A percentile compares a stretch with the other conserved stretches of the same genome.
These are phyloP conservation scores for Sycon ciliatum DNA, from an alignment of 37 sponge, comb jelly and placozoan genomes.

Conservation along the genomic window DNA sequence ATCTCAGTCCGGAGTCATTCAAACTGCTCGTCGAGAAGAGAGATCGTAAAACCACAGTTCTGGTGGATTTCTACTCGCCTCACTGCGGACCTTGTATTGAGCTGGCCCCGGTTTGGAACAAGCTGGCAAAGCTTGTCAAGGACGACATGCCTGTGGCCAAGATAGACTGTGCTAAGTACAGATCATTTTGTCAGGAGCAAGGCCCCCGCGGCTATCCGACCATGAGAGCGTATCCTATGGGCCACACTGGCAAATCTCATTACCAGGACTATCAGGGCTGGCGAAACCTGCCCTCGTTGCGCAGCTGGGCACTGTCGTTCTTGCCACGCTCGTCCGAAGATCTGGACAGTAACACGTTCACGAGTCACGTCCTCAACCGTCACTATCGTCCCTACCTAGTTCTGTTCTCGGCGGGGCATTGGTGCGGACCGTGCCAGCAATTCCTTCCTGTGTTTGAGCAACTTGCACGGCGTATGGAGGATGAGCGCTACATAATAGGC, in stretches of 20 bases:
- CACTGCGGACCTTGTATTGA: conserved; percentile 41
- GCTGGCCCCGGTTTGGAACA: conserved; percentile 28
- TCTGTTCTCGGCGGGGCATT: conserved; percentile 23
- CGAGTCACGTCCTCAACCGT: not conserved
- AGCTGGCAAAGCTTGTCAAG: conserved; percentile 13
- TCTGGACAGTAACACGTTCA: not conserved
- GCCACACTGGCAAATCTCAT: not conserved
- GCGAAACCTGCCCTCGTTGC: conserved; percentile 16
- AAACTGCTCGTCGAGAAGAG: not conserved
- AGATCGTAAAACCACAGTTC: conserved; percentile 14
- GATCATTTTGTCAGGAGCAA: conserved; percentile 9
- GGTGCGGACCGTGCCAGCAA: conserved; percentile 22
- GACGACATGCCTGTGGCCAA: conserved; percentile 22
- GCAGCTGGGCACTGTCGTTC: conserved; percentile 17
- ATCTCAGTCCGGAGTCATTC: not conserved
- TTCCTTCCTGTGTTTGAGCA: conserved; percentile 20
- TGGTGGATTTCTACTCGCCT: conserved; percentile 44
- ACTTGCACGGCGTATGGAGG: conserved; percentile 3
- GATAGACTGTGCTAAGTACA: conserved; percentile 20
- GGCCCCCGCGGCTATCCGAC: conserved; percentile 21
- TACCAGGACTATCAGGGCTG: conserved; percentile 21
- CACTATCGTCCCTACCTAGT: conserved; percentile 17
- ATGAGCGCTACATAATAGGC: not conserved
- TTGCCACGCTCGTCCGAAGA: conserved; percentile 15
- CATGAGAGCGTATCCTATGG: conserved; percentile 13